Base-by-base conservation (phyloP, 30 jellyfish, hydroid and myxozoan genomes). In the Rhopilema esculentum region DNA sequence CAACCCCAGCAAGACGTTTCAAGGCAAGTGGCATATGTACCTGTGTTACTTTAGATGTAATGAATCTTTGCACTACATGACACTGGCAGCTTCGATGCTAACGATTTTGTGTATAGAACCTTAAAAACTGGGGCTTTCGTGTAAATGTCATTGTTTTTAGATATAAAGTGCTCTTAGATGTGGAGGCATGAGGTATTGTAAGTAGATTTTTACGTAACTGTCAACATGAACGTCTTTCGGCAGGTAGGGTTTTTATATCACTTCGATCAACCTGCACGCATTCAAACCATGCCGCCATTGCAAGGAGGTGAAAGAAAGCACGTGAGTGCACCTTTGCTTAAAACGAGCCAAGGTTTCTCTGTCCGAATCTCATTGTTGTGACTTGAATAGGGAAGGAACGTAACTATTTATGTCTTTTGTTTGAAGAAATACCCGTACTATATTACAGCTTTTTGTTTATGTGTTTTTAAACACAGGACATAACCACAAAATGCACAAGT, bases 1-100 rank as follows among this genome's bases (percentile, higher is more conserved):
- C 97, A 91, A 84, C 97, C 97, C 53, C 97, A 91, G 62, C 97
- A 83, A 74, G 97, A 91, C 63, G 91, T 84, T 15, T 91, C 97
- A 40, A 82, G 97, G 92, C 97, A 91, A 84, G 97, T 91, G 21
- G 97, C 97, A 32, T 91, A 91, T 57, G 97, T 91, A 2, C 97
- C 97, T 26, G 97, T 89, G 18, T 57, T 91, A 31, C 88, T 91
- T 66, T 84, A 69, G 79, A 57, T 80, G 57, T 40, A 40, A 40
- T 40, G 9, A 40, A 40, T 40, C 57, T 40, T 40, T 12, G 12
- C 57, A 40, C 57, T 12, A 40, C 57, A 12, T 12, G 9, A 40
- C 6, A 40, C 57, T 40, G 57, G 57, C 57, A 6, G 57, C 57
- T 40, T 40, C 57, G 9, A 40, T 40, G 12, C 57, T 40, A 40